Conservation (phyloP, 2,113 vertebrate genomes). For the Python bivittatus region DNA sequence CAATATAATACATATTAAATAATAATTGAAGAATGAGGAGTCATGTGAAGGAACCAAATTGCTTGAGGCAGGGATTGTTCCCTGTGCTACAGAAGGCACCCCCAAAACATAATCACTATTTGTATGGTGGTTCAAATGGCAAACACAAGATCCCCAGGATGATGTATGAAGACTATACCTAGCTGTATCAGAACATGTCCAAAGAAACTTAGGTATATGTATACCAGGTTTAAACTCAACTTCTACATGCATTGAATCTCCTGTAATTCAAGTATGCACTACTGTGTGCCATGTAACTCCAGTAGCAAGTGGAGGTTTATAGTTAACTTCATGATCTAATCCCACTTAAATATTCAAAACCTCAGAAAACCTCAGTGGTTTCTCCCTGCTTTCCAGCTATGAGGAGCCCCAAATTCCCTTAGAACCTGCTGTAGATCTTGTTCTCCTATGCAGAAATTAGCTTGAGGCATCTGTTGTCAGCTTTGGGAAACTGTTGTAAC, state of each 20-base stretch:
- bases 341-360: not conserved
- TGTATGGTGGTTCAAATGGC: not conserved
- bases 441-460: not conserved
- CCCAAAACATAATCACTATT: not conserved
- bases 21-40: not conserved
- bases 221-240: not conserved
- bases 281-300: not conserved
- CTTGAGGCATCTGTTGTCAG: not conserved
- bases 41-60: not conserved
- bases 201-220: not conserved
- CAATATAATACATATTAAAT: not conserved
- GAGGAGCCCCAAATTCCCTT: not conserved
- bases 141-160: not conserved
- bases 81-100: not conserved
- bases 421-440: not conserved
- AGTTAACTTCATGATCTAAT: not conserved
- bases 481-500: not conserved
- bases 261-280: not conserved
- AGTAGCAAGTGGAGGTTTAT: not conserved
- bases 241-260: not conserved
- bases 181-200: not conserved
- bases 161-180: not conserved
- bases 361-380: not conserved
- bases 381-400: not conserved
- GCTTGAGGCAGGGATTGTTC: not conserved